These are phyloP conservation scores for Myanophis thanlyinensis DNA, from an alignment of 2,113 vertebrate genomes.

Conservation along the genomic window DNA sequence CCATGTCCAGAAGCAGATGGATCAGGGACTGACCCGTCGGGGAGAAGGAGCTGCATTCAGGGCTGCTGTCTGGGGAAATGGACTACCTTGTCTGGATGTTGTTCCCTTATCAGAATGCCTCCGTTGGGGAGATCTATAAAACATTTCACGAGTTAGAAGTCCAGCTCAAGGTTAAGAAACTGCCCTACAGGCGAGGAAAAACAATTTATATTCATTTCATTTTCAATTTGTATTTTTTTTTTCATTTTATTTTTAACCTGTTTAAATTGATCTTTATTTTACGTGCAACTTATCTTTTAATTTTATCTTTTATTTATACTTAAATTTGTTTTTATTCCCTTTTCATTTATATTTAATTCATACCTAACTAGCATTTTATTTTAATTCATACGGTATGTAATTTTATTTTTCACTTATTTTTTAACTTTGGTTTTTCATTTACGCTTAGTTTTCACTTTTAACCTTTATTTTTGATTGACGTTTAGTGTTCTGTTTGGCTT, in stretches of 20 bases:
- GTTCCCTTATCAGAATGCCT: not conserved
- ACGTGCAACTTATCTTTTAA: too few species aligned
- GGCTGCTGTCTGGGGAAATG: not conserved
- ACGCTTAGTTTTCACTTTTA: not conserved
- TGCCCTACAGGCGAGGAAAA: too few species aligned
- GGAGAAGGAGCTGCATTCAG: not conserved
- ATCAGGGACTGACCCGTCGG: not conserved
- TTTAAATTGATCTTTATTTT: not conserved
- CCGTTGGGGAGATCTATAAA: not conserved
- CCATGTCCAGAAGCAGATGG: not conserved
- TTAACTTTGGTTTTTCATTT: not conserved
- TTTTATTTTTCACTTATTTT: not conserved
- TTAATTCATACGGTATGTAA: not conserved
- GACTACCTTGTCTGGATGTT: not conserved
- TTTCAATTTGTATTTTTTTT: too few species aligned
- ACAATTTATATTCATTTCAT: too few species aligned
- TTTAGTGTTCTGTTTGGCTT: not conserved
- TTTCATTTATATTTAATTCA: too few species aligned
- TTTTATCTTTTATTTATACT: too few species aligned
- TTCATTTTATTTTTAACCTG: not conserved
- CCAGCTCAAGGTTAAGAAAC: too few species aligned
- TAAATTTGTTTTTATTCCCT: not conserved
- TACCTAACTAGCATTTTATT: not conserved
- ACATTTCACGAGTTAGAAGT: not conserved
- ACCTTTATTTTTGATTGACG: not conserved